These are phyloP conservation scores for Anableps anableps DNA, from an alignment of 2,797 vertebrate genomes.

Conservation along the genomic window DNA sequence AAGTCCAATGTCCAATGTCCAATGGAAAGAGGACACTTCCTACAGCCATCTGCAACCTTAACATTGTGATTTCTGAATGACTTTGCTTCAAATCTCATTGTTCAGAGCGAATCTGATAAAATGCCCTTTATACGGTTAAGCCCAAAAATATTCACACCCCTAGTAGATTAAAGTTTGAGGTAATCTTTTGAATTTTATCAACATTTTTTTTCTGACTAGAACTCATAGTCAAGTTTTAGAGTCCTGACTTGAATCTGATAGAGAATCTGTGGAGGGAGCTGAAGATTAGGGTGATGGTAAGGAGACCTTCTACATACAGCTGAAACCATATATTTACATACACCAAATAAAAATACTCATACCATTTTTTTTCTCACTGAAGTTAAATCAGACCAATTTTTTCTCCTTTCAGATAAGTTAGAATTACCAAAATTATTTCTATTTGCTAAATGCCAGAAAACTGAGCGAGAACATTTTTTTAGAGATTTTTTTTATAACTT, in stretches of 20 bases:
- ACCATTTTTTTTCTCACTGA: too few species aligned
- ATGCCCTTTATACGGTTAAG: neutral
- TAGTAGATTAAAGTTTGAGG: neutral
- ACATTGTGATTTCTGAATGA: neutral
- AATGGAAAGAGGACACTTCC: neutral
- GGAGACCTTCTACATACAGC: neutral
- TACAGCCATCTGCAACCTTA: neutral
- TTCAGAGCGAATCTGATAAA: neutral
- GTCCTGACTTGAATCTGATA: neutral
- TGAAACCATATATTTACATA: neutral
- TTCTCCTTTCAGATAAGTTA: too few species aligned
- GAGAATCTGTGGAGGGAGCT: neutral
- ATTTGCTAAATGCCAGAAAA: too few species aligned
- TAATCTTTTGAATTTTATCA: neutral
- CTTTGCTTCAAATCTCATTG: neutral
- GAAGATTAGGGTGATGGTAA: neutral
- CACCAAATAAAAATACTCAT: neutral
- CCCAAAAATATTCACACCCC: neutral
- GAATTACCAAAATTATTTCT: too few species aligned
- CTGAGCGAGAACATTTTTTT: too few species aligned
- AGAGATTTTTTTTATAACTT: too few species aligned
- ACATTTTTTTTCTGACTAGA: neutral
- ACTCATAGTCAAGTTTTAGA: neutral
- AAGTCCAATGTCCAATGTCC: too few species aligned
- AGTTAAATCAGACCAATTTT: too few species aligned